Conservation (phyloP, 2,888 invertebrate genomes). For the Drosophila buzzatii region DNA sequence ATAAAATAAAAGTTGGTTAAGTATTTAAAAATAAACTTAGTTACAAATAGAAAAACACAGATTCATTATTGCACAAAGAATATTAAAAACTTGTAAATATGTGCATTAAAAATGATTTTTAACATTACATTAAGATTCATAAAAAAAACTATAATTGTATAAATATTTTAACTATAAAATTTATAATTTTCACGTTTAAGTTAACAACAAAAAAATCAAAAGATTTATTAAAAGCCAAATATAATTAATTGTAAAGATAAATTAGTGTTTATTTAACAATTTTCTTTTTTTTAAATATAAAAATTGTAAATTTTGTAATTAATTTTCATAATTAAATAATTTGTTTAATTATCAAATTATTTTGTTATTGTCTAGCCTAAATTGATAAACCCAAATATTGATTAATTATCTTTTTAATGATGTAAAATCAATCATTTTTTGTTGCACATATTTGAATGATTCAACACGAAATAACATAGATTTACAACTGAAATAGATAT, state of each 20-base stretch:
- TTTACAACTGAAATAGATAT: background rate
- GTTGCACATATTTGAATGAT: background rate
- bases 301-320: background rate
- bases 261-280: too few species aligned
- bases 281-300: background rate
- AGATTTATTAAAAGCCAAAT: too few species aligned
- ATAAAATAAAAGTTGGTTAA: slow-evolving; percentile 20
- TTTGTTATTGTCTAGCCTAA: background rate
- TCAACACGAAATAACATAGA: background rate
- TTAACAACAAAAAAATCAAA: too few species aligned
- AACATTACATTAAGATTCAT: background rate
- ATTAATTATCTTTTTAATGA: background rate
- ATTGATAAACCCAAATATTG: background rate
- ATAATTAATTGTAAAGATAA: too few species aligned
- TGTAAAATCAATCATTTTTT: background rate
- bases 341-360: background rate
- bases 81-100: background rate
- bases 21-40: background rate
- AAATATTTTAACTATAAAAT: too few species aligned
- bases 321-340: background rate
- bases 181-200: too few species aligned
- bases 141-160: too few species aligned
- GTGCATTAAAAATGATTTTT: background rate
- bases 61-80: background rate
- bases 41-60: background rate